Percentiles rank a stretch among this genome's conserved stretches.
Conservation (phyloP, 2,888 invertebrate species). For the Sminthurides aquaticus region DNA sequence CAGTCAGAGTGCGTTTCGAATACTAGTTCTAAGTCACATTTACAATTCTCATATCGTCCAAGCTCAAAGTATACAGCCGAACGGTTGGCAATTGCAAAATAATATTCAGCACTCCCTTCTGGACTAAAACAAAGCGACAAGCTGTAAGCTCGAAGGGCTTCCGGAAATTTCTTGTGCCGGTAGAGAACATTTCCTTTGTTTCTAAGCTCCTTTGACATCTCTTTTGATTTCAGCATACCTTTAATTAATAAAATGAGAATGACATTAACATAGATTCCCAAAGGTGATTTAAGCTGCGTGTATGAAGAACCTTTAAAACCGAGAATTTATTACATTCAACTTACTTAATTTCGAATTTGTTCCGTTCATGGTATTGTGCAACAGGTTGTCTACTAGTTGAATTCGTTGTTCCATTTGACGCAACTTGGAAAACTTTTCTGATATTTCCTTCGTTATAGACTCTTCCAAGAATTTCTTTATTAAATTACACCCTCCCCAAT, state of each 20-base stretch:
- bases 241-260: neutral
- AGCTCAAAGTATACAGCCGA: slow-evolving; percentile 27
- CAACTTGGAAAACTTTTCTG: neutral
- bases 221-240: slow-evolving; percentile 13
- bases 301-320: neutral
- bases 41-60: slow-evolving; percentile 15
- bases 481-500: slow-evolving; percentile 2
- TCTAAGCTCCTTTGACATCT: slow-evolving; percentile 19
- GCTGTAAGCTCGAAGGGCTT: slow-evolving; percentile 32
- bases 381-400: neutral
- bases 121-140: slow-evolving; percentile 31
- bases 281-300: no score
- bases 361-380: neutral
- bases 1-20: slow-evolving; percentile 1
- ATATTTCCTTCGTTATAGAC: neutral
- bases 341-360: neutral
- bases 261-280: neutral
- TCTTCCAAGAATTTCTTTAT: neutral
- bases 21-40: slow-evolving; percentile 23
- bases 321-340: neutral
- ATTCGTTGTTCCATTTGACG: neutral
- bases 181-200: slow-evolving; percentile 30
- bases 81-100: slow-evolving; percentile 27
- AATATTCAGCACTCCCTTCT: slow-evolving; percentile 1
- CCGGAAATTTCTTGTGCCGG: slow-evolving; percentile 22